Evolutionary conservation across 2,113 vertebrate genomes (phyloP).

Genomic region (Tupaia tana): DNA sequence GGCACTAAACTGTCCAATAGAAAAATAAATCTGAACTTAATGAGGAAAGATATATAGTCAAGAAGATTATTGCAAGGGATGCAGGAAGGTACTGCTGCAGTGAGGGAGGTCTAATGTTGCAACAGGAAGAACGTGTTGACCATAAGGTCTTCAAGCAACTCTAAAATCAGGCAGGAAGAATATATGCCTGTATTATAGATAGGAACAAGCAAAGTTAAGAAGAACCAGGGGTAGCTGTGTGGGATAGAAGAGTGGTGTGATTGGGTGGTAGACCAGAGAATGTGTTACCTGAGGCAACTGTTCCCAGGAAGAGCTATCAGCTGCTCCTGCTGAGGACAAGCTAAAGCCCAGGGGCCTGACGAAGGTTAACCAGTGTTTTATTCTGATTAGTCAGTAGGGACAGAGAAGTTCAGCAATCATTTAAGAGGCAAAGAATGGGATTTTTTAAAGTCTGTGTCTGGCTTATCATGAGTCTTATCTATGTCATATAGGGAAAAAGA

Average conservation of each 20-base stretch:
- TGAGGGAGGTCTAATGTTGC: neutral
- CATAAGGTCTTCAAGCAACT: too few relatives aligned
- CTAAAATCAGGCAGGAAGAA: neutral
- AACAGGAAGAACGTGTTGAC: neutral
- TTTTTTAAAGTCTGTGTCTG: neutral
- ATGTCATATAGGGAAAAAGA: too few relatives aligned
- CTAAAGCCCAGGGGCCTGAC: neutral
- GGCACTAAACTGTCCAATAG: neutral
- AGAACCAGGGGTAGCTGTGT: neutral
- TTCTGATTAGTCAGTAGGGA: neutral
- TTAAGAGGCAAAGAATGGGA: neutral
- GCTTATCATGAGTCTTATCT: neutral
- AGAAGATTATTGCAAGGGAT: neutral
- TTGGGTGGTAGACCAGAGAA: neutral
- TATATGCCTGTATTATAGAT: neutral
- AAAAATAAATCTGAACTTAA: neutral
- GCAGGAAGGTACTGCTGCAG: neutral
- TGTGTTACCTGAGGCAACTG: neutral
- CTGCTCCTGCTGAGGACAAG: neutral
- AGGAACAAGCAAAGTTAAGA: too few relatives aligned
- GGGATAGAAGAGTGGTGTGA: rapidly evolving
- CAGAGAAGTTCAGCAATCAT: neutral
- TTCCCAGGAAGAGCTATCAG: rapidly evolving
- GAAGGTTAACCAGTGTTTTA: neutral
- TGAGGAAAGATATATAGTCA: neutral